These are phyloP conservation scores for Brachionus angularis DNA, from an alignment of 1,140 invertebrate genomes.

Conservation along the genomic window DNA sequence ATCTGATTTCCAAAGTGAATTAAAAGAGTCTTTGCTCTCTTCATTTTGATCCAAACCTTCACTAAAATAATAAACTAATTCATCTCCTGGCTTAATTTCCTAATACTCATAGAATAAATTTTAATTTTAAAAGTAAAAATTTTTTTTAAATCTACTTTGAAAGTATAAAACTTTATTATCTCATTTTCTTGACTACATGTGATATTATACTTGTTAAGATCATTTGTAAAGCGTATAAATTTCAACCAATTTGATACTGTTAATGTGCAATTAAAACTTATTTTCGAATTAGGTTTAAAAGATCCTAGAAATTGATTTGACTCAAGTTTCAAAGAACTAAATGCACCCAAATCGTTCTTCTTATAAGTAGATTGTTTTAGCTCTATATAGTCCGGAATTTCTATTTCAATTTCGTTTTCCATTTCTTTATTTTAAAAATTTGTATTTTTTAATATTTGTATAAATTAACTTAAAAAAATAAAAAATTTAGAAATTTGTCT, in stretches of 20 bases:
- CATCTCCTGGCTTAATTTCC: constrained; percentile 39
- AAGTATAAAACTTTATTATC: constrained; percentile 45
- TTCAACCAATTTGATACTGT: constrained; percentile 48
- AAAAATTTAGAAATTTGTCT: too few species aligned
- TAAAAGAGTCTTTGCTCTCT: constrained; percentile 26
- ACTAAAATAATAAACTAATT: background rate
- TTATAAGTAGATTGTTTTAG: constrained; percentile 13
- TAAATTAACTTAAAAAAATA: too few species aligned
- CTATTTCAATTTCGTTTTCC: constrained; percentile 27
- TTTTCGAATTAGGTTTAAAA: too few species aligned
- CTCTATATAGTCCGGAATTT: constrained; percentile 20
- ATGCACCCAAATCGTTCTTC: constrained; percentile 24
- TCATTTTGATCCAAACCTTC: constrained; percentile 11
- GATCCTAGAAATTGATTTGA: constrained; percentile 8
- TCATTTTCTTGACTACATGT: constrained; percentile 46
- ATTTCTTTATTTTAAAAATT: constrained; percentile 5
- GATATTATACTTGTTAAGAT: constrained; percentile 47
- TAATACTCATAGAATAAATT: background rate
- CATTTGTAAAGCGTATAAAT: constrained; percentile 46
- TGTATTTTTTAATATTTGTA: too few species aligned
- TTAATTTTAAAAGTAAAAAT: background rate
- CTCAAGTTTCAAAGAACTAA: background rate
- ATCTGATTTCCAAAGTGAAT: background rate
- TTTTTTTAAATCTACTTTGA: constrained; percentile 5
- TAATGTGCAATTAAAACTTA: too few species aligned